Evolutionary conservation across 2,797 vertebrate genomes (phyloP), one percentile per base, ranked within the genome.

Genomic region (Chelon labrosus): DNA sequence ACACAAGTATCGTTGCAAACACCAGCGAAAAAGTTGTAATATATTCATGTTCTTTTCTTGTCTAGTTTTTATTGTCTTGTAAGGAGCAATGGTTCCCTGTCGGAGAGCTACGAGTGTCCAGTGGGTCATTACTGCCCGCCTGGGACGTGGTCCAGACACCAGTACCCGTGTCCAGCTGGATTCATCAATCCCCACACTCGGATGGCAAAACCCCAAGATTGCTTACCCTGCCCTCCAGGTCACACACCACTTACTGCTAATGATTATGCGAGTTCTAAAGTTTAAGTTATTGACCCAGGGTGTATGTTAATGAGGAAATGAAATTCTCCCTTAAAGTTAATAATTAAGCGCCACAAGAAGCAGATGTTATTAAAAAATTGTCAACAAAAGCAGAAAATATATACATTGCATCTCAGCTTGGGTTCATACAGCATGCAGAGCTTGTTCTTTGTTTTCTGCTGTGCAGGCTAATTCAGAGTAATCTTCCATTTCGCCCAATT

Each of bases 71-170:
- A 97, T 88, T 98, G 97, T 86, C 94, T 92, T 8, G 64, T 77
- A 49, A 94, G 91, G 53, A 93, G 89, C 61, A 94, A 95, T 22
- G 93, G 92, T 38, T 95, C 96, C 64, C 88, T 92, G 4, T 80
- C 91, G 44, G 59, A 61, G 59, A 92, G 79, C 61, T 91, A 93
- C 0, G 89, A 94, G 10, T 99, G 97, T 84, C 94, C 94, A 17
- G 12, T 80, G n/a, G 97, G 97, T n/a, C 94, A 97, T 83, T 98
- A 96, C 89, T 98, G 97, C 70, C 97, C 96, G 0, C 1, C 64
- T 0, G 90, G 96, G 55, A 97, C 96, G 0, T 80, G 90, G 76
- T 94, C 92, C 73, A 86, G 93, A 66, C 86, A 93, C 72, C 96
- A 97, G 88, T 94, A 96, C 74, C 96, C 96, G 0, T 98, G 97